Base-by-base conservation (phyloP, 2,888 invertebrate species). In the Drosophila koepferae region DNA sequence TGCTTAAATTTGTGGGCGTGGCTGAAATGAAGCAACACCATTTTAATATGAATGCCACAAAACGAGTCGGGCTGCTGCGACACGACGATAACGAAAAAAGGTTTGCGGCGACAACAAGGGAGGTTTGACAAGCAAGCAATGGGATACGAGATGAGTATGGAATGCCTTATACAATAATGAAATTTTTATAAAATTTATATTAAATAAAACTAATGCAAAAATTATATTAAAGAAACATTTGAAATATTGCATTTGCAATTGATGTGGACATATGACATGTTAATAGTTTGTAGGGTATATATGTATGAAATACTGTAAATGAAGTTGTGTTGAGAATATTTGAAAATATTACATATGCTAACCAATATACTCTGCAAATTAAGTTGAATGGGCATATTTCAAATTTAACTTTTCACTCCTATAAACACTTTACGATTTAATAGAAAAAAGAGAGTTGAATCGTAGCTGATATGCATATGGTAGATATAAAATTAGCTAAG, bases 1-100 rank as follows among this genome's bases (percentile, higher is more conserved):
- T 77, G 71, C 68, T 75, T 71, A 86, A 90, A 80, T 82, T 80
- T 80, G 86, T 86, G 90, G 86, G 86, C 89, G 86, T 88, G 76
- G 54, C 80, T 49, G 46, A 48, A 49, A 23, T 53, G 59, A 58
- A 66, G 77, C 79, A 88, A 86, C 90, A 90, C 89, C 90, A 90
- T 83, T 80, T 88, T 77, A 81, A 75, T 73, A 55, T 72, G 55
- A 59, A 54, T 55, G 54, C 55, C 18, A 53, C 28, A 54, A 54
- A 71, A 55, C 60, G 58, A 66, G 53, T n/a, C 23, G 49, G 53
- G 63, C 58, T 58, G 61, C 40, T 53, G 55, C 28, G 41, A 55
- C 49, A 55, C 78, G 63, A 68, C 51, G 31, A 7, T n/a, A 10
- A 48, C 38, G 8, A 49, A n/a, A 49, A 49, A 49, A 69, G 28